phyloP scores from a whole-genome alignment of 2,888 invertebrate species.

The Trichogramma evanescens region DNA sequence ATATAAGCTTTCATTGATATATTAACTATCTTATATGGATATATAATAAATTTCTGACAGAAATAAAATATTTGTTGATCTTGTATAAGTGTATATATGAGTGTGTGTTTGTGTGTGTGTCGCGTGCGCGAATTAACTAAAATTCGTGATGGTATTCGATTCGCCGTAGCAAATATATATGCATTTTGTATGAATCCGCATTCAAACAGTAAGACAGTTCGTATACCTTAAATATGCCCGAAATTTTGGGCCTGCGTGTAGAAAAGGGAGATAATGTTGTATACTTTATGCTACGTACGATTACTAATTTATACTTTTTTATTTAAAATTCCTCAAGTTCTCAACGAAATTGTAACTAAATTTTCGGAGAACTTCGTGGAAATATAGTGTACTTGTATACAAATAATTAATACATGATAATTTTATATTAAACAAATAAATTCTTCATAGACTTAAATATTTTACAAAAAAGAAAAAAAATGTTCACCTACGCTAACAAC shows the following conservation, averaged over 20 bases:
- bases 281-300: background rate
- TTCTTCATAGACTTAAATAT: constrained; percentile 13
- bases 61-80: no score
- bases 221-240: constrained; percentile 16
- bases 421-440: constrained; percentile 12
- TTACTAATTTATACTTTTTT: background rate
- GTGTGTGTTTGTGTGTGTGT: no score
- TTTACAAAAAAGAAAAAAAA: background rate
- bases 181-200: background rate
- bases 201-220: constrained; percentile 16
- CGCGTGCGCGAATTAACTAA: no score
- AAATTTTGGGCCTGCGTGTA: constrained; percentile 6
- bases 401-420: constrained; percentile 1
- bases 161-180: no score
- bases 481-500: constrained; percentile 11
- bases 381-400: constrained; percentile 1
- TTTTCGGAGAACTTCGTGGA: constrained; percentile 6
- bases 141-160: no score
- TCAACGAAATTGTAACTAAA: constrained; percentile 8
- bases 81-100: no score
- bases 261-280: background rate
- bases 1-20: no score
- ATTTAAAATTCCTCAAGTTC: constrained; percentile 2
- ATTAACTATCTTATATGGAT: no score
- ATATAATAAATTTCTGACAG: no score